Evolutionary conservation across 2,888 invertebrate species (phyloP), one percentile per base, ranked within the genome.

Genomic region (Mythimna pallens): DNA sequence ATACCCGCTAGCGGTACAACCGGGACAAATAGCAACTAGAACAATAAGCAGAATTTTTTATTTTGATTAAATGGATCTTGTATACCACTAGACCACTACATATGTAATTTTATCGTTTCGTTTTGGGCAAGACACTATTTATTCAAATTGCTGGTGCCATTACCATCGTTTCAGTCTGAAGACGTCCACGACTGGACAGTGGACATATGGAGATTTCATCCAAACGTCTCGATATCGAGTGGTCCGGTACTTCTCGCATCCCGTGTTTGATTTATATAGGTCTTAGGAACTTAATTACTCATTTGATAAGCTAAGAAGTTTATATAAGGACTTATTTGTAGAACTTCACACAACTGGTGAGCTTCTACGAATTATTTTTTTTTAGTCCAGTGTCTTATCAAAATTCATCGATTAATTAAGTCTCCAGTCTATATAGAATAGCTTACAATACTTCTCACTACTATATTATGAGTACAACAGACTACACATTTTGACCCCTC

Each of bases 1-100:
- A 73, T 36, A 68, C 54, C 52, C 47, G 30, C 34, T 57, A 59
- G 30, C 47, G 40, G 57, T 74, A 72, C 59, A 22, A 25, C 63
- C 52, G n/a, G 61, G 47, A 66, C 3, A n/a, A 66, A 71, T 7
- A n/a, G 47, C 8, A 40, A n/a, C 25, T 55, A 52, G 14, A 3
- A 12, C 10, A n/a, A 0, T 22, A 58, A 12, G 14, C 30, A 67
- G 5, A 36, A 40, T 64, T 64, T 47, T 43, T 14, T 47, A 47
- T 17, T 17, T 30, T 20, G 52, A 69, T 61, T 69, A 64, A 52
- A 47, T 17, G 2, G 7, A 47, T 17, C 17, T 47, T 7, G 47
- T 47, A 20, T 17, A 47, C 14, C 17, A 47, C 17, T 17, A 17
- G 47, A 47, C 47, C 47, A 47, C 4, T 47, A 47, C 47, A 47